phyloP scores from a whole-genome alignment of 2,888 invertebrate genomes.

The Neoitamus cyanurus region DNA sequence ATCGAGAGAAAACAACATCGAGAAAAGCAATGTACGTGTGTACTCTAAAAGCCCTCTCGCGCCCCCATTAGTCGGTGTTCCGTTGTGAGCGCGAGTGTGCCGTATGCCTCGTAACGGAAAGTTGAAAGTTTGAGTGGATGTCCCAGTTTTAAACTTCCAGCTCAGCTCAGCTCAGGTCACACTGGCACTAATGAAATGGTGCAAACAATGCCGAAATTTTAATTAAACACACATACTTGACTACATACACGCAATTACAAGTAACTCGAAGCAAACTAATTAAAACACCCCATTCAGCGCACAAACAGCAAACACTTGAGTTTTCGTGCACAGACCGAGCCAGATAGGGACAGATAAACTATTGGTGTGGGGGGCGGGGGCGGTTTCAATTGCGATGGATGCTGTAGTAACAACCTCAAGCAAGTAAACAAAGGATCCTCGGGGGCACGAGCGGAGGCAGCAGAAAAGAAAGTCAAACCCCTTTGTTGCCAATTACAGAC shows the following conservation, averaged over 20 bases:
- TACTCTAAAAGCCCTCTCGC: background rate
- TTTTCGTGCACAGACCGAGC: conserved; percentile 19
- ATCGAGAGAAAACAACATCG: background rate
- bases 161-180: conserved; percentile 23
- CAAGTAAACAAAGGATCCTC: conserved; percentile 37
- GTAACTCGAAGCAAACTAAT: conserved; percentile 54
- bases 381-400: conserved; percentile 17
- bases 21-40: background rate
- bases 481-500: conserved; percentile 40
- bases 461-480: conserved; percentile 46
- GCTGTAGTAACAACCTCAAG: conserved; percentile 37
- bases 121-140: conserved; percentile 41
- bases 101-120: background rate
- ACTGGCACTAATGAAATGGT: conserved; percentile 52
- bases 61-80: background rate
- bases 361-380: background rate
- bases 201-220: conserved; percentile 53
- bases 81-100: background rate
- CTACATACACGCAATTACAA: conserved; percentile 52
- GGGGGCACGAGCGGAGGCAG: background rate
- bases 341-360: conserved; percentile 32
- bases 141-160: conserved; percentile 36
- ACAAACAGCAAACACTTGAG: conserved; percentile 45
- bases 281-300: conserved; percentile 52
- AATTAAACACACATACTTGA: conserved; percentile 53